Evolutionary conservation across 2,113 vertebrate species (phyloP).

Genomic region (Smithornis capensis): DNA sequence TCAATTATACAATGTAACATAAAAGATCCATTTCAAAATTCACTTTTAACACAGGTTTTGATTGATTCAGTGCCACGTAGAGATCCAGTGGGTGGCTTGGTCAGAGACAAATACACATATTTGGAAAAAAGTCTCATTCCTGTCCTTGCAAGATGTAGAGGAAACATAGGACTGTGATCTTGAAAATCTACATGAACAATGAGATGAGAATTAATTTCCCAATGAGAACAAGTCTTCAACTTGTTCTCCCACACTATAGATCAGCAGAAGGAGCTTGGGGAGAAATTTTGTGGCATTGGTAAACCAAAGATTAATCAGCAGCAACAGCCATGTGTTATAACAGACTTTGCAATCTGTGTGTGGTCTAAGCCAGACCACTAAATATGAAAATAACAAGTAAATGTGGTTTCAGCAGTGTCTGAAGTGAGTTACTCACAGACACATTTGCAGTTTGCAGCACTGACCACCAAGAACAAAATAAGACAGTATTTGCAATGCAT

Average conservation of each 20-base stretch:
- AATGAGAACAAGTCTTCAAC: background rate
- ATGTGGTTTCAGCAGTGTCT: background rate
- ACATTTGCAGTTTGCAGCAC: background rate
- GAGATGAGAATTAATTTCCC: background rate
- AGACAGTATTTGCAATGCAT: background rate
- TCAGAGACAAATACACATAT: background rate
- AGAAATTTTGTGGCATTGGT: background rate
- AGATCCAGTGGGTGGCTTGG: background rate
- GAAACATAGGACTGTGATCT: background rate
- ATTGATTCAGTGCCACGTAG: background rate
- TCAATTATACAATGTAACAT: background rate
- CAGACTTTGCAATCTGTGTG: background rate
- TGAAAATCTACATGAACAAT: background rate
- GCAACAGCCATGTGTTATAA: background rate
- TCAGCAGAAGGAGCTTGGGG: background rate
- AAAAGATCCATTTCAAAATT: background rate
- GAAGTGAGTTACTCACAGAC: background rate
- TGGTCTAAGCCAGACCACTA: background rate
- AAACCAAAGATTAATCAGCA: constrained; percentile 4
- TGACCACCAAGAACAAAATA: background rate
- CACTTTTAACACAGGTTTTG: background rate
- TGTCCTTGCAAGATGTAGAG: background rate
- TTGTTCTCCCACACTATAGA: background rate
- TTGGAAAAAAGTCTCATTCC: background rate
- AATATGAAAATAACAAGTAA: background rate